phyloP scores from a whole-genome alignment of 2,113 vertebrate species.

The Procavia capensis region DNA sequence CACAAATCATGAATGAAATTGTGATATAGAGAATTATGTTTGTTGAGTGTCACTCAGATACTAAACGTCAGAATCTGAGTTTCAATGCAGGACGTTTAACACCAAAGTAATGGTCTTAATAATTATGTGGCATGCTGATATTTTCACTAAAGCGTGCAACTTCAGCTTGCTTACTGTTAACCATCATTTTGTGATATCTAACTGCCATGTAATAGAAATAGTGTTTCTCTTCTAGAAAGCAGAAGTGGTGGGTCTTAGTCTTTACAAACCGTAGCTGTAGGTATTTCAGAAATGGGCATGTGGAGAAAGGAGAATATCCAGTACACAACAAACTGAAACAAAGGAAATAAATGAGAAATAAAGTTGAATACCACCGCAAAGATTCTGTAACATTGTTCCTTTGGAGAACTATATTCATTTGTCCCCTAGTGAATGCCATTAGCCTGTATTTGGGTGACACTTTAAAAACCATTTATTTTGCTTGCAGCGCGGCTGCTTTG shows the following conservation, averaged over 20 bases:
- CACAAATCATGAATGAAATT: background rate
- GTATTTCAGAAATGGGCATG: background rate
- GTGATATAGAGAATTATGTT: background rate
- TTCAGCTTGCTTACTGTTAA: background rate
- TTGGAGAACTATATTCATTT: background rate
- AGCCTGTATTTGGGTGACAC: background rate
- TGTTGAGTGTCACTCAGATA: background rate
- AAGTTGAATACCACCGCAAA: background rate
- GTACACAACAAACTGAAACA: background rate
- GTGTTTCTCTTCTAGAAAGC: slow-evolving; percentile 6
- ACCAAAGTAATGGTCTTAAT: background rate
- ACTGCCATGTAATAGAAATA: background rate
- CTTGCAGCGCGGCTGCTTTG: background rate
- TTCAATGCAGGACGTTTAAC: background rate
- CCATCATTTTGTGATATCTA: background rate
- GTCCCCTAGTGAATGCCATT: background rate
- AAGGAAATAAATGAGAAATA: background rate
- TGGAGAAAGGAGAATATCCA: background rate
- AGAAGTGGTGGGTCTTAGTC: background rate
- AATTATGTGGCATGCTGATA: background rate
- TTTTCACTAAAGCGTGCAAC: background rate
- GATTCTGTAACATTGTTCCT: background rate
- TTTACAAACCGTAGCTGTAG: background rate
- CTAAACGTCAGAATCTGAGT: background rate
- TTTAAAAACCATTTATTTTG: background rate